Evolutionary conservation across 2,797 vertebrate genomes (phyloP).

Genomic region (Silurus aristotelis): DNA sequence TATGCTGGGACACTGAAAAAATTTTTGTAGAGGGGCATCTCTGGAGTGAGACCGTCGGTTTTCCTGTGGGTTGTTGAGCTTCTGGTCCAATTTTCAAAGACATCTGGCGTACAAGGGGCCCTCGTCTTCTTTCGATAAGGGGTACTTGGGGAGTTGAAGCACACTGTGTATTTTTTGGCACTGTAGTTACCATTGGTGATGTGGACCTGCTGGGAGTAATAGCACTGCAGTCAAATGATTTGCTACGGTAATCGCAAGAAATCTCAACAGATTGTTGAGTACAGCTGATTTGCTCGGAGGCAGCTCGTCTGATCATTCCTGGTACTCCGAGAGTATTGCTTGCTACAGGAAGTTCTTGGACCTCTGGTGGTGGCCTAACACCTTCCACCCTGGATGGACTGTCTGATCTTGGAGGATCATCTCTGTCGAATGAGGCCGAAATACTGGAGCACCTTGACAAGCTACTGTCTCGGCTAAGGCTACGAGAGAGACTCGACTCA

Average conservation of each 20-base stretch:
- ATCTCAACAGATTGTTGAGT: slow-evolving; percentile 87
- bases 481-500: slow-evolving; percentile 90
- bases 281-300: slow-evolving; percentile 91
- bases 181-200: slow-evolving; percentile 67
- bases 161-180: slow-evolving; percentile 69
- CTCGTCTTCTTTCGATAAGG: slow-evolving; percentile 92
- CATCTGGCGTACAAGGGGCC: slow-evolving; percentile 93
- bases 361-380: slow-evolving; percentile 76
- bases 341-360: slow-evolving; percentile 79
- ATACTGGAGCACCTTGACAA: slow-evolving; percentile 92
- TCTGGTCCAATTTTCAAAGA: slow-evolving; percentile 92
- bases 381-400: slow-evolving; percentile 79
- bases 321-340: slow-evolving; percentile 86
- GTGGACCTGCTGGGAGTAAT: slow-evolving; percentile 76
- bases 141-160: slow-evolving; percentile 79
- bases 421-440: slow-evolving; percentile 92
- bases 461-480: slow-evolving; percentile 93
- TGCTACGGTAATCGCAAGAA: slow-evolving; percentile 88
- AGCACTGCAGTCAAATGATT: slow-evolving; percentile 92
- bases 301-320: slow-evolving; percentile 89
- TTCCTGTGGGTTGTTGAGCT: slow-evolving; percentile 74
- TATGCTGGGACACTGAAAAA: slow-evolving; percentile 71
- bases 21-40: slow-evolving; percentile 67
- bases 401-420: slow-evolving; percentile 84
- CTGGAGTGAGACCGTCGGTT: slow-evolving; percentile 73